phyloP scores from a whole-genome alignment of 1,140 invertebrate genomes.

The Nixonia krombeini region DNA sequence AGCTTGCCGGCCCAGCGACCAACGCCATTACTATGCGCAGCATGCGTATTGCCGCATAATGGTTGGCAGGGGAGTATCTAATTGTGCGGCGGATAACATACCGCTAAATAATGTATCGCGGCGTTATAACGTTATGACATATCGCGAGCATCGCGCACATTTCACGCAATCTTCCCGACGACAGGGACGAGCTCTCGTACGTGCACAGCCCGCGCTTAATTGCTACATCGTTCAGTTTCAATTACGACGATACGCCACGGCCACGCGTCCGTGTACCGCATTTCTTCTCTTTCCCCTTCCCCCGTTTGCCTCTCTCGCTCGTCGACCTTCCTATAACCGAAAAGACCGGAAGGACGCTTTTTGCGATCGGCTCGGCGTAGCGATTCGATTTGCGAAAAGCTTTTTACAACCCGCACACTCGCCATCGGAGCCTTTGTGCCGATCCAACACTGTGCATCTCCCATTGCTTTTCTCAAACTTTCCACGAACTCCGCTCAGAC shows the following conservation, averaged over 20 bases:
- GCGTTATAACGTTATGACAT: slow-evolving; percentile 43
- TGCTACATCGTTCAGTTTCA: slow-evolving; percentile 50
- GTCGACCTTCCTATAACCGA: too few species aligned
- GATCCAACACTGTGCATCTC: too few species aligned
- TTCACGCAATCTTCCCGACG: slow-evolving; percentile 51
- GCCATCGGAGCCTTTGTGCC: too few species aligned
- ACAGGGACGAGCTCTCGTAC: slow-evolving; percentile 44
- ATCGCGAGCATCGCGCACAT: slow-evolving; percentile 51
- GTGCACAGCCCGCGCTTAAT: slow-evolving; percentile 41
- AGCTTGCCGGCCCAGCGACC: slow-evolving; percentile 33
- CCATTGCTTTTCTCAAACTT: too few species aligned
- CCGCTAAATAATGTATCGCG: slow-evolving; percentile 50
- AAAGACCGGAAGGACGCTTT: too few species aligned
- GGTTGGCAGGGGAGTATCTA: slow-evolving; percentile 38
- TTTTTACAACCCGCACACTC: too few species aligned
- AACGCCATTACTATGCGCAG: slow-evolving; percentile 41
- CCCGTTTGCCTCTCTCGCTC: slow-evolving; percentile 31
- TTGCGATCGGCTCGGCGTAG: too few species aligned
- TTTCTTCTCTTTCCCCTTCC: slow-evolving; percentile 37
- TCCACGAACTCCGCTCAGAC: too few species aligned
- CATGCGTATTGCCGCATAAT: slow-evolving; percentile 14
- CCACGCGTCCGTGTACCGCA: slow-evolving; percentile 43
- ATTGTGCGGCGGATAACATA: slow-evolving; percentile 51
- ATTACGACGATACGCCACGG: slow-evolving; percentile 48
- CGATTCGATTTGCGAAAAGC: too few species aligned